A percentile compares a stretch with the other conserved stretches of the same genome.
Conservation (phyloP, 2,797 vertebrate genomes). For the Salarias fasciatus region DNA sequence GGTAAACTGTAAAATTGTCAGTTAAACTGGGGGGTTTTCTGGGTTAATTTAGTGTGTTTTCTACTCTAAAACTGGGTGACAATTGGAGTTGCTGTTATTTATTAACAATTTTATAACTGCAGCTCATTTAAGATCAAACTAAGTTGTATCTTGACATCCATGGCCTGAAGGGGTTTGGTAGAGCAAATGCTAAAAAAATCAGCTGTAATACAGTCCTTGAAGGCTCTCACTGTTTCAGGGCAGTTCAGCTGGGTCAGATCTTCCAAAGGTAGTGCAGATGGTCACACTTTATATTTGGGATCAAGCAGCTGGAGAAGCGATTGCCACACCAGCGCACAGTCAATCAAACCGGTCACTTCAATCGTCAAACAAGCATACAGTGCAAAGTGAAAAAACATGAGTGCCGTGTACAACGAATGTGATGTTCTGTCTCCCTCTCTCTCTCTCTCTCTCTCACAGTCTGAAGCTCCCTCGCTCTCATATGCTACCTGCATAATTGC, state of each 20-base stretch:
- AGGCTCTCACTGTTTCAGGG: constrained; percentile 23
- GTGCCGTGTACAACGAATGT: constrained; percentile 46
- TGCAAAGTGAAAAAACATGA: constrained; percentile 50
- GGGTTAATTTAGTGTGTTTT: too few relatives aligned
- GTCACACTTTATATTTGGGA: constrained; percentile 42
- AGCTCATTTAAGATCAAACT: too few relatives aligned
- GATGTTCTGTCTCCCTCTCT: constrained; percentile 27
- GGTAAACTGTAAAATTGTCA: too few relatives aligned
- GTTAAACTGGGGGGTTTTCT: too few relatives aligned
- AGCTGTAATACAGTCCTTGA: background rate
- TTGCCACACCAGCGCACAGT: constrained; percentile 31
- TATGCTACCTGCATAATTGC: constrained; percentile 82
- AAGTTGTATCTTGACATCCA: too few relatives aligned
- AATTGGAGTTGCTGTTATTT: too few relatives aligned
- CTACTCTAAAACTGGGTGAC: too few relatives aligned
- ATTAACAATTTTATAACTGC: too few relatives aligned
- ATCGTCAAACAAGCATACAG: constrained; percentile 49
- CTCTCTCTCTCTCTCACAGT: constrained; percentile 23
- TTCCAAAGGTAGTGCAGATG: constrained; percentile 28
- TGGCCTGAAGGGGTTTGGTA: too few relatives aligned
- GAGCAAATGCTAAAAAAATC: too few relatives aligned
- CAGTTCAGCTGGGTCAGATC: constrained; percentile 28
- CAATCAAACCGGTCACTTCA: constrained; percentile 47
- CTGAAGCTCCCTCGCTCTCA: constrained; percentile 49
- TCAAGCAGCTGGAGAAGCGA: constrained; percentile 26